These are phyloP conservation scores for Psettodes erumei DNA, from an alignment of 2,113 vertebrate species.

Conservation along the genomic window DNA sequence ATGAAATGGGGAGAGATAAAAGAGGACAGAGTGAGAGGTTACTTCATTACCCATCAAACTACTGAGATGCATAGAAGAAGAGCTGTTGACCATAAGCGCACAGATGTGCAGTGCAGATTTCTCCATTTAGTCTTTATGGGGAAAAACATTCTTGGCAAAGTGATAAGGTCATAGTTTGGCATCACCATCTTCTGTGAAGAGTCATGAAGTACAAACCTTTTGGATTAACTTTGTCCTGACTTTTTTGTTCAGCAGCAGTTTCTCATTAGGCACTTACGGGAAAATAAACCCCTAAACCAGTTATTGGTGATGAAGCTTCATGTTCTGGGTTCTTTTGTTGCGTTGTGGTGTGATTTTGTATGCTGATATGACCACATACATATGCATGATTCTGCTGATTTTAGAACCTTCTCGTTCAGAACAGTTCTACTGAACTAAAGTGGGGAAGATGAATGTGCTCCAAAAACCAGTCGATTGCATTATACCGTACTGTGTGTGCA, in stretches of 20 bases:
- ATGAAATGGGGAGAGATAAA: background rate
- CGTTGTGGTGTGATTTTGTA: slow-evolving; percentile 1
- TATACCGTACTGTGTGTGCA: background rate
- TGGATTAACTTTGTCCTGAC: slow-evolving; percentile 43
- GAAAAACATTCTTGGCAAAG: slow-evolving; percentile 54
- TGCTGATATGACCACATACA: slow-evolving; percentile 11
- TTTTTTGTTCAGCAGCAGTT: slow-evolving; percentile 53
- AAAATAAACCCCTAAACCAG: slow-evolving; percentile 34
- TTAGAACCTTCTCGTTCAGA: background rate
- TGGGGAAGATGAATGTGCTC: background rate
- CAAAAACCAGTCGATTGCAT: background rate
- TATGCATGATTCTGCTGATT: slow-evolving; percentile 8
- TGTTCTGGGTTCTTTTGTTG: slow-evolving; percentile 37
- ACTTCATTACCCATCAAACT: background rate
- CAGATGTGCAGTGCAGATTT: slow-evolving; percentile 54
- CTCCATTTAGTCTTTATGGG: slow-evolving; percentile 58
- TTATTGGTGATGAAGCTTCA: slow-evolving; percentile 40
- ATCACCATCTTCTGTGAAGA: slow-evolving; percentile 30
- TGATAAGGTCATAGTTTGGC: slow-evolving; percentile 67
- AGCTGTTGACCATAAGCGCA: slow-evolving; percentile 29
- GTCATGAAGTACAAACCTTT: slow-evolving; percentile 62
- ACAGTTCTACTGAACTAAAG: background rate
- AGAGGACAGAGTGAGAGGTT: background rate
- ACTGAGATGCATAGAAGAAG: slow-evolving; percentile 18
- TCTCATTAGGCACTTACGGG: slow-evolving; percentile 51